phyloP scores from a whole-genome alignment of 2,888 invertebrate genomes.

The Cantharis rustica region DNA sequence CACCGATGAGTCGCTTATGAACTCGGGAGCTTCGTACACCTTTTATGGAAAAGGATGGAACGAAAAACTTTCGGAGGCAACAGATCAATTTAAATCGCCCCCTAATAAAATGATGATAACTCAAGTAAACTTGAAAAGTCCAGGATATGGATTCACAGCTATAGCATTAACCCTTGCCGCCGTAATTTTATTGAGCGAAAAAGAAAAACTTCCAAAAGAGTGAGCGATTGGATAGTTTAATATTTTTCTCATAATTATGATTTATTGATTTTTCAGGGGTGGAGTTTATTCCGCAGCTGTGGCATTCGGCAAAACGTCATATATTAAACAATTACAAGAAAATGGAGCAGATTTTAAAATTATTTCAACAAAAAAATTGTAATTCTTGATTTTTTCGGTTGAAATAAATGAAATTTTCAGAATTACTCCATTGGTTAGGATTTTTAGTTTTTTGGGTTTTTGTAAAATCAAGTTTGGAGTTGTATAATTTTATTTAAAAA shows the following conservation, averaged over 20 bases:
- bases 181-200: constrained; percentile 74
- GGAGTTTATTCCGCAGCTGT: constrained; percentile 87
- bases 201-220: constrained; percentile 74
- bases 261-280: constrained; percentile 63
- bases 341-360: constrained; percentile 76
- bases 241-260: not conserved
- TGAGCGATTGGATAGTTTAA: constrained; percentile 53
- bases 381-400: too few relatives aligned
- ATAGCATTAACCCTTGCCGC: constrained; percentile 74
- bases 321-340: constrained; percentile 74
- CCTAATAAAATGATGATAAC: constrained; percentile 70
- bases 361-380: not conserved
- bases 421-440: not conserved
- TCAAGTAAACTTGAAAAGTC: constrained; percentile 70
- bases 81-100: constrained; percentile 61
- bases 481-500: not conserved
- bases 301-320: constrained; percentile 80
- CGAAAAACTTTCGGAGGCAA: constrained; percentile 61
- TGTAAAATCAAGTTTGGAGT: not conserved
- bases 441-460: not conserved
- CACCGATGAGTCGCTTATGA: constrained; percentile 63
- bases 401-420: too few relatives aligned
- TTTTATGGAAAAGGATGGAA: constrained; percentile 83
- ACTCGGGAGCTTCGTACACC: constrained; percentile 67
- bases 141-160: constrained; percentile 85